Percentiles rank a stretch among this genome's conserved stretches.
Evolutionary conservation across 2,797 vertebrate species (phyloP).

Genomic region (Acanthurus lineatus): DNA sequence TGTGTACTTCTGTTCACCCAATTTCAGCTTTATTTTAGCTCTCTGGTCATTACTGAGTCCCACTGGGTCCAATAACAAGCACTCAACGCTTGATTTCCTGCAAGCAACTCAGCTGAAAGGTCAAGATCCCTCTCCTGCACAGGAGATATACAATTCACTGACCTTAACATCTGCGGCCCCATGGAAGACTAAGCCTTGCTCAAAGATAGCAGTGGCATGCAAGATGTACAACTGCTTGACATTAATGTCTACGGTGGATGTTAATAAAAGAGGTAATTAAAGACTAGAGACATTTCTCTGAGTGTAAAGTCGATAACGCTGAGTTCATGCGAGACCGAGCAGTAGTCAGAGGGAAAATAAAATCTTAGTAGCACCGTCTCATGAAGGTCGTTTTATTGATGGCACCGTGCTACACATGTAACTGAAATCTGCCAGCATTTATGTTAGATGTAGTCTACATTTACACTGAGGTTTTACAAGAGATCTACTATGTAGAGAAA

Average conservation of each 20-base stretch:
- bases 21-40: conserved; percentile 37
- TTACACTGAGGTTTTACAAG: background rate
- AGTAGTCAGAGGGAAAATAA: conserved; percentile 45
- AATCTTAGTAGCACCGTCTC: conserved; percentile 30
- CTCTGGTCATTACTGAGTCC: conserved; percentile 51
- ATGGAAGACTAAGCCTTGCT: conserved; percentile 45
- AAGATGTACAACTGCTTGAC: conserved; percentile 60
- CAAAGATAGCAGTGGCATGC: conserved; percentile 36
- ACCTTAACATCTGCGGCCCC: conserved; percentile 62
- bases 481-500: background rate
- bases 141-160: conserved; percentile 56
- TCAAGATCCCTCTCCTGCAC: conserved; percentile 62
- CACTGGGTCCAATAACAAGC: conserved; percentile 60
- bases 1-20: conserved; percentile 4
- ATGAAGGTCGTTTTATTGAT: conserved; percentile 28
- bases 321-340: conserved; percentile 50
- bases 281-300: conserved; percentile 45
- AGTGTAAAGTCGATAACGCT: conserved; percentile 45
- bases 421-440: conserved; percentile 13
- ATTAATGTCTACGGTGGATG: conserved; percentile 51
- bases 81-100: conserved; percentile 55
- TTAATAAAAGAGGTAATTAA: conserved; percentile 64
- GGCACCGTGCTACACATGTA: conserved; percentile 17
- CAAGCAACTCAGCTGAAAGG: conserved; percentile 66
- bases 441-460: background rate